Conservation (phyloP, 2,888 invertebrate species). For the Chymomyza caudatula region DNA sequence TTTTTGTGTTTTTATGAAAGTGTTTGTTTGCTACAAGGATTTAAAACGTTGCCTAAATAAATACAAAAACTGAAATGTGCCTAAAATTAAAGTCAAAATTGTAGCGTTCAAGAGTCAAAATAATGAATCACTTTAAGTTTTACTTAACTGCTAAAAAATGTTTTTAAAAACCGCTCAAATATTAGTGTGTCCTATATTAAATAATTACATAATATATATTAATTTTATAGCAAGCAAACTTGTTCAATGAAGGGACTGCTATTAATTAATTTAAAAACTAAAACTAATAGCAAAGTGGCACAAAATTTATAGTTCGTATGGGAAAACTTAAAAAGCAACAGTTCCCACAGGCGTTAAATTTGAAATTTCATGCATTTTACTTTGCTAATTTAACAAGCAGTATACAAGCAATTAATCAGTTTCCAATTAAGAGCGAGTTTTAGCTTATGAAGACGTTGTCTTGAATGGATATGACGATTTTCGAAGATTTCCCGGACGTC, state of each 20-base stretch:
- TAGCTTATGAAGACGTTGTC: background rate
- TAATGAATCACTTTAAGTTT: conserved; percentile 35
- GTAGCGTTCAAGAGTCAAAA: background rate
- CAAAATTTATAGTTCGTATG: background rate
- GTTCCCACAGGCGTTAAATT: background rate
- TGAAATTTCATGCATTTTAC: background rate
- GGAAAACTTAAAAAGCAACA: background rate
- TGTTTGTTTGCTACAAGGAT: background rate
- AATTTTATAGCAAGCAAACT: background rate
- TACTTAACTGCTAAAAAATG: background rate
- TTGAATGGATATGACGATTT: too few relatives aligned
- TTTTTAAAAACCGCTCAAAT: background rate
- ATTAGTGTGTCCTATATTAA: too few relatives aligned
- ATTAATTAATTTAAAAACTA: background rate
- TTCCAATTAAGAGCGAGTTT: background rate
- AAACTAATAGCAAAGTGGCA: too few relatives aligned
- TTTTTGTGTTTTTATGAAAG: background rate
- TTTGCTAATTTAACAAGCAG: background rate
- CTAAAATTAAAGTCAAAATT: conserved; percentile 3
- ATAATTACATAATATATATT: too few relatives aligned
- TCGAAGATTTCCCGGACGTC: too few relatives aligned
- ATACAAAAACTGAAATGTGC: conserved; percentile 5
- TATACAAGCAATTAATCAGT: background rate
- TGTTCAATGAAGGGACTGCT: background rate
- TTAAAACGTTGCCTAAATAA: background rate